Conservation (phyloP, 2,113 vertebrate genomes). For the Pterophyllum scalare region DNA sequence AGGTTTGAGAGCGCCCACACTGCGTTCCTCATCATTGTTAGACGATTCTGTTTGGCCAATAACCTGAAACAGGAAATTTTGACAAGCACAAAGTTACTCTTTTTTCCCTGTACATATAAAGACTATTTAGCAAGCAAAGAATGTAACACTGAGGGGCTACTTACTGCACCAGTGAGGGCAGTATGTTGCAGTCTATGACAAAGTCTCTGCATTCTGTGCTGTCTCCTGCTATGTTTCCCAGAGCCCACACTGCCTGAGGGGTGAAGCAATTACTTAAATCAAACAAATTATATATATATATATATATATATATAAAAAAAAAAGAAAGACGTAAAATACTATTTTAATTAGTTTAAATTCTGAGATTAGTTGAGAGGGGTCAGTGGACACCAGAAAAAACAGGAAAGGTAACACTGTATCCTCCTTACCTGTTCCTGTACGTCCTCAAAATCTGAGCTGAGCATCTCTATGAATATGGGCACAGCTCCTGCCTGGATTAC, state of each 20-base stretch:
- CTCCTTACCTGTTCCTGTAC: conserved; percentile 94
- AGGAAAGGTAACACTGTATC: not conserved
- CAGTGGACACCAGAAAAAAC: not conserved
- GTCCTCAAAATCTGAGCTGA: conserved; percentile 96
- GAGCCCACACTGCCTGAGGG: conserved; percentile 95
- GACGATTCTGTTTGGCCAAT: conserved; percentile 96
- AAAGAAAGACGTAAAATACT: not conserved
- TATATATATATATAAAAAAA: no score
- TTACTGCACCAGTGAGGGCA: conserved; percentile 96
- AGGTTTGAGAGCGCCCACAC: conserved; percentile 98
- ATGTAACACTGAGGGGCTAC: conserved; percentile 60
- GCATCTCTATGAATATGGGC: conserved; percentile 97
- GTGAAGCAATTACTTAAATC: conserved; percentile 8
- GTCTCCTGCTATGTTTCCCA: conserved; percentile 98
- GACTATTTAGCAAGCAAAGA: not conserved
- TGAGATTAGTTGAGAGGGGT: not conserved
- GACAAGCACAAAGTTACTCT: not conserved
- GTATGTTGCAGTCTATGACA: conserved; percentile 96
- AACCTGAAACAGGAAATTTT: conserved; percentile 79
- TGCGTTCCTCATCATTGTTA: conserved; percentile 97
- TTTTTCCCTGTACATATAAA: not conserved
- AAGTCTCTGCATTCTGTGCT: conserved; percentile 98
- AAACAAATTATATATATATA: no score
- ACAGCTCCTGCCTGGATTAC: conserved; percentile 98
- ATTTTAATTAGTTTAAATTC: conserved; percentile 3